Conservation (phyloP, 2,113 vertebrate species). For the Galeopterus variegatus region DNA sequence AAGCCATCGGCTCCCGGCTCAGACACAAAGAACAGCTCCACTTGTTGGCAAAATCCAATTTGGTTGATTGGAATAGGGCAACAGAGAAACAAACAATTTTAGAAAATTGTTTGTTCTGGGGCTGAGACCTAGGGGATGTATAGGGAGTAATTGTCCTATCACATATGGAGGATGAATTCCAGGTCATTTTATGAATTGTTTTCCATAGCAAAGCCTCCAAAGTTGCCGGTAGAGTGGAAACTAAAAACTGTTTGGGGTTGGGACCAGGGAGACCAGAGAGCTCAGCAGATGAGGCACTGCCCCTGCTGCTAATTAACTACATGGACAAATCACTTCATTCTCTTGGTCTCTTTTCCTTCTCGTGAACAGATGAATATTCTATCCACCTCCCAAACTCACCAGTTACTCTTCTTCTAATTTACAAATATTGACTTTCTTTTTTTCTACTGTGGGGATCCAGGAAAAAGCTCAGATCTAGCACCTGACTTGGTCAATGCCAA, state of each 20-base stretch:
- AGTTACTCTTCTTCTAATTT: neutral
- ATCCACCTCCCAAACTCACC: neutral
- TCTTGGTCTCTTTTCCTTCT: neutral
- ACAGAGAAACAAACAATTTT: neutral
- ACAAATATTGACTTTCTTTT: neutral
- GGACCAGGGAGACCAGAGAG: rapidly evolving
- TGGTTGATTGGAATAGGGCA: neutral
- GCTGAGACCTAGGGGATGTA: neutral
- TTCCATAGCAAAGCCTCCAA: neutral
- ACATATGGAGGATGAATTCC: neutral
- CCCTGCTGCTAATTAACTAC: neutral
- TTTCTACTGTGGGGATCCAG: neutral
- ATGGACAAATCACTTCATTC: neutral
- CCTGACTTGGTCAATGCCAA: neutral
- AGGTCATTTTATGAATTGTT: neutral
- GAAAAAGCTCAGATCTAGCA: neutral
- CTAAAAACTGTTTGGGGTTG: neutral
- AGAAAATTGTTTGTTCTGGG: too few species aligned
- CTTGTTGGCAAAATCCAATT: neutral
- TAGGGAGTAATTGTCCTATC: neutral
- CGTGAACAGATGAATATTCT: neutral
- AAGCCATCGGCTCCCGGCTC: neutral
- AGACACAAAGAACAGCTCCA: neutral
- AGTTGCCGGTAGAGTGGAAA: neutral
- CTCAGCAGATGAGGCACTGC: neutral